Conservation (phyloP, 2,113 vertebrate species). For the Mormoops blainvillei region DNA sequence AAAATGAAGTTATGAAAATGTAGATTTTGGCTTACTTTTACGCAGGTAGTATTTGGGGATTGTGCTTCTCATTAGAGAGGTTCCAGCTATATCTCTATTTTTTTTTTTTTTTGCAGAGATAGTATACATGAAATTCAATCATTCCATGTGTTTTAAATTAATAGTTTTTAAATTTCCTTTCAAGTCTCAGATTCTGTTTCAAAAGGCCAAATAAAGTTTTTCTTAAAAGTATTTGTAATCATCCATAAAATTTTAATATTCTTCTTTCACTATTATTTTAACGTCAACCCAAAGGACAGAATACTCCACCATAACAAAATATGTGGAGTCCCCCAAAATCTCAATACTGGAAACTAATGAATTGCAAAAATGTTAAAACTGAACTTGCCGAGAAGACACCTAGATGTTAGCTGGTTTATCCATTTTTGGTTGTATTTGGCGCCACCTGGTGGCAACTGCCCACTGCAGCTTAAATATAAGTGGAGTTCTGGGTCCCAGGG, state of each 20-base stretch:
- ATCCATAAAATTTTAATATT: not conserved
- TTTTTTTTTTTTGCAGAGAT: not conserved
- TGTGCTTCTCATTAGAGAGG: not conserved
- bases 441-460: constrained; percentile 56
- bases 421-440: constrained; percentile 42
- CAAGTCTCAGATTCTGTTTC: not conserved
- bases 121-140: not conserved
- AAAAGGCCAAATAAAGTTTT: not conserved
- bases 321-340: not conserved
- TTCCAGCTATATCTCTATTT: not conserved
- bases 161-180: not conserved
- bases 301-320: not conserved
- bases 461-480: not conserved
- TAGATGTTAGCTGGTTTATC: not conserved
- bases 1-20: not conserved
- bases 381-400: not conserved
- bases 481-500: not conserved
- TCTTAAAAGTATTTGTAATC: not conserved
- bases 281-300: not conserved
- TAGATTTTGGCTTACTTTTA: not conserved
- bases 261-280: not conserved
- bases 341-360: not conserved
- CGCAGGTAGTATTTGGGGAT: not conserved
- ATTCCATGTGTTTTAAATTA: not conserved
- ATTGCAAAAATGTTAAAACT: not conserved